A percentile compares a stretch with the other conserved stretches of the same genome.
phyloP scores from a whole-genome alignment of 2,888 invertebrate species.

The Drosophila niveifrons region DNA sequence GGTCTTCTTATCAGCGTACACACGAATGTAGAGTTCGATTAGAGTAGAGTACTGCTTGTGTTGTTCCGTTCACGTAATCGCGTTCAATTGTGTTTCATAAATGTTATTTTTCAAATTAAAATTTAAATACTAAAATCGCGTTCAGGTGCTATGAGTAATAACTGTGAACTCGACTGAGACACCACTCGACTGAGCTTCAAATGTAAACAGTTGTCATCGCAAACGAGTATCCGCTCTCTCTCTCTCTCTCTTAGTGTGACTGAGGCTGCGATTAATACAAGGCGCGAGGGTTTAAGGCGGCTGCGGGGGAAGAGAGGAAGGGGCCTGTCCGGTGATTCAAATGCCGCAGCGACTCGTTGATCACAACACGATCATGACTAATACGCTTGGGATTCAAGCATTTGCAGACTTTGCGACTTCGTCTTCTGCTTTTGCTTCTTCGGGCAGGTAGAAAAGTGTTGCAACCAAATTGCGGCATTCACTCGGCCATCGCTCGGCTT shows the following conservation, averaged over 20 bases:
- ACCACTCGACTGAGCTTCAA: constrained; percentile 10
- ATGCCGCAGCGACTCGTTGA: constrained; percentile 37
- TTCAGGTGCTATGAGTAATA: constrained; percentile 53
- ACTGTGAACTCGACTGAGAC: constrained; percentile 23
- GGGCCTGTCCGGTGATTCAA: constrained; percentile 67
- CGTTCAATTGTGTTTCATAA: background rate
- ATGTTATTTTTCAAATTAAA: background rate
- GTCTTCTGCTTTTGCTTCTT: background rate
- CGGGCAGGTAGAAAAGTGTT: constrained; percentile 44
- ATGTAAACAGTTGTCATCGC: constrained; percentile 64
- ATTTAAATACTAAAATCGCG: constrained; percentile 1
- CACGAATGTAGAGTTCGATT: background rate
- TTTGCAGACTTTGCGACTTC: constrained; percentile 35
- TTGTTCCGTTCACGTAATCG: constrained; percentile 10
- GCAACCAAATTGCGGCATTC: constrained; percentile 7
- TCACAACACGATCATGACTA: constrained; percentile 65
- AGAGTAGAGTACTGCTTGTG: constrained; percentile 4
- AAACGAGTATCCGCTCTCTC: constrained; percentile 13
- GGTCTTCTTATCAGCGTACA: background rate
- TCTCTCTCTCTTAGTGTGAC: constrained; percentile 3
- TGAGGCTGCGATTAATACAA: constrained; percentile 8
- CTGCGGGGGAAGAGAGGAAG: constrained; percentile 7
- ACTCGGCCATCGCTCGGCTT: constrained; percentile 22
- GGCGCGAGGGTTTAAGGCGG: constrained; percentile 14
- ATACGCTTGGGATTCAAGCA: constrained; percentile 52